Conservation (phyloP, 2,888 invertebrate genomes). For the Drosophila gaucha region DNA sequence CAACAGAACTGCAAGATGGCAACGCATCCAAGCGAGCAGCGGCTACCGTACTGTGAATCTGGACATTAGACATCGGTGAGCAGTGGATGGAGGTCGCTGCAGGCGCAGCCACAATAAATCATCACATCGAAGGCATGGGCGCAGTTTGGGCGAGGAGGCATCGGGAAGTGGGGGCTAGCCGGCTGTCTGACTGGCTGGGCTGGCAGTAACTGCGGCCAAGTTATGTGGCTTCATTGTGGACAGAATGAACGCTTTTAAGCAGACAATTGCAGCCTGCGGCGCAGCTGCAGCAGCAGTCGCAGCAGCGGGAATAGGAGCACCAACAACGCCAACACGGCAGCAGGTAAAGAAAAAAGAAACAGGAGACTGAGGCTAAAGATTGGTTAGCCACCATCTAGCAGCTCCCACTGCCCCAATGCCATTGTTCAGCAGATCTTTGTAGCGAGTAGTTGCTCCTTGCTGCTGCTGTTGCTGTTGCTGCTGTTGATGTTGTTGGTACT, state of each 20-base stretch:
- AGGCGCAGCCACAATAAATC: conserved; percentile 77
- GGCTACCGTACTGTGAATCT: conserved; percentile 70
- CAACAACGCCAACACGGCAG: conserved; percentile 55
- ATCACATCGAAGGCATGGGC: conserved; percentile 70
- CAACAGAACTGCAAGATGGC: conserved; percentile 31
- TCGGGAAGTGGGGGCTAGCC: background rate
- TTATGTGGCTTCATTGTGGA: conserved; percentile 81
- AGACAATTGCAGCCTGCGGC: conserved; percentile 83
- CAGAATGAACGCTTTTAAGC: conserved; percentile 81
- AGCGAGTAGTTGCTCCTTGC: conserved; percentile 48
- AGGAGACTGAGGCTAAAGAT: conserved; percentile 38
- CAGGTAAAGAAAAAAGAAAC: conserved; percentile 20
- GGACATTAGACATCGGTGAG: conserved; percentile 18
- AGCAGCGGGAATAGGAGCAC: conserved; percentile 47
- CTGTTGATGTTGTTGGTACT: conserved; percentile 5
- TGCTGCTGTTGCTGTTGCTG: conserved; percentile 17
- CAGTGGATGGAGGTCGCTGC: conserved; percentile 54
- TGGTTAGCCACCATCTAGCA: conserved; percentile 51
- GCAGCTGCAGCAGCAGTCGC: conserved; percentile 57
- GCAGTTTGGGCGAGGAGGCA: conserved; percentile 6
- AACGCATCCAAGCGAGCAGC: conserved; percentile 46
- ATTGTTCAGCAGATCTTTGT: conserved; percentile 56
- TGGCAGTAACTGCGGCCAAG: conserved; percentile 71
- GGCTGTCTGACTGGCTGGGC: conserved; percentile 16
- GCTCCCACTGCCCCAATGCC: conserved; percentile 67